Conservation (phyloP, 2,888 invertebrate species). For the Cremastinae sp. region DNA sequence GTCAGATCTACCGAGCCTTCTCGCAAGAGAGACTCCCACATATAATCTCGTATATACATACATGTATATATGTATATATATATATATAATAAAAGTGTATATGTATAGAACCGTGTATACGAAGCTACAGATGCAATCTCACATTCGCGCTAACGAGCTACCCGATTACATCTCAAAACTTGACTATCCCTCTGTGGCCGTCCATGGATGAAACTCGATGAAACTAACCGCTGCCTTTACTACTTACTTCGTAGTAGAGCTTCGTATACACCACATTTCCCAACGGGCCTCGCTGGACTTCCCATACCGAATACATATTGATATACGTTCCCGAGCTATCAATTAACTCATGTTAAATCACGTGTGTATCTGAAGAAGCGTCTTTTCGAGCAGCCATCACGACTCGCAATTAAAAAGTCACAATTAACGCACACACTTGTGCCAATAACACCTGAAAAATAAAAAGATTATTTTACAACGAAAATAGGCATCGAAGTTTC, state of each 20-base stretch:
- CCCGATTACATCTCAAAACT: slow-evolving; percentile 66
- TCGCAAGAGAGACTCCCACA: slow-evolving; percentile 17
- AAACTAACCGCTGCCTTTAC: slow-evolving; percentile 50
- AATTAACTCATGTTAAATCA: slow-evolving; percentile 57
- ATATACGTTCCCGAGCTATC: slow-evolving; percentile 21
- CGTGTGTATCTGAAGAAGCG: slow-evolving; percentile 40
- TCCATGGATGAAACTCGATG: slow-evolving; percentile 47
- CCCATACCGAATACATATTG: neutral
- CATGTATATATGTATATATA: slow-evolving; percentile 12
- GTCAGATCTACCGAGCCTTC: slow-evolving; percentile 56
- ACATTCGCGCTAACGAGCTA: slow-evolving; percentile 67
- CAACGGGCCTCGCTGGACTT: slow-evolving; percentile 35
- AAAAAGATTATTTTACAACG: too few species aligned
- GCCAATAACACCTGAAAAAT: too few species aligned
- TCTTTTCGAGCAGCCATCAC: slow-evolving; percentile 24
- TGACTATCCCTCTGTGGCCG: slow-evolving; percentile 55
- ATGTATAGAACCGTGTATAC: slow-evolving; percentile 12
- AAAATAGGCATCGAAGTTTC: too few species aligned
- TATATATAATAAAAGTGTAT: slow-evolving; percentile 4
- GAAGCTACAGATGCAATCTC: slow-evolving; percentile 62
- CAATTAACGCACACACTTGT: slow-evolving; percentile 8
- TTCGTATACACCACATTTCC: slow-evolving; percentile 38
- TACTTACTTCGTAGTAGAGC: slow-evolving; percentile 36
- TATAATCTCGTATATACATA: slow-evolving; percentile 8
- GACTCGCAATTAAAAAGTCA: neutral